phyloP scores from a whole-genome alignment of 2,797 vertebrate genomes.

The Scleropages formosus region DNA sequence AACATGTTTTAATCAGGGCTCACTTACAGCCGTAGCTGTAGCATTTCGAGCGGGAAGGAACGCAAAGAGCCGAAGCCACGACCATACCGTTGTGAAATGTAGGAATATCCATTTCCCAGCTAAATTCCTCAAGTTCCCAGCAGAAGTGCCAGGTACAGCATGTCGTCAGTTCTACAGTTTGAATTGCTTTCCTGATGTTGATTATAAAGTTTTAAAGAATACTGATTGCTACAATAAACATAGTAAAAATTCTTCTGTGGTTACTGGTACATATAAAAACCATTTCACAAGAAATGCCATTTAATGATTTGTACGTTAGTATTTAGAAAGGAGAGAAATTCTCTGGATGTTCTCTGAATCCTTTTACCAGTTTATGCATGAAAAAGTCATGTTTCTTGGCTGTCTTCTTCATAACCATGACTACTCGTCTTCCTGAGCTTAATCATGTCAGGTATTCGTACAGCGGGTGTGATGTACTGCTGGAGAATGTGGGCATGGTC shows the following conservation, averaged over 20 bases:
- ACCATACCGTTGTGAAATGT: conserved; percentile 1
- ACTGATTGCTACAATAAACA: neutral
- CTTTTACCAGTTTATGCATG: no score
- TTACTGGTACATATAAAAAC: neutral
- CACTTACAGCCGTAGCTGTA: no score
- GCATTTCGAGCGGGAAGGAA: no score
- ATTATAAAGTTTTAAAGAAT: neutral
- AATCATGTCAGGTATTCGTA: neutral
- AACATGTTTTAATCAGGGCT: no score
- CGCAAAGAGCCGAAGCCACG: neutral
- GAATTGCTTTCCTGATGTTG: neutral
- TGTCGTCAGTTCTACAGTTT: neutral
- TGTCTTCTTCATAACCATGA: no score
- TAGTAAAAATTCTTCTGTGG: conserved; percentile 2
- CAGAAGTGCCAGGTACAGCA: neutral
- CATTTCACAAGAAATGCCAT: neutral
- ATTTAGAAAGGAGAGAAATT: conserved; percentile 7
- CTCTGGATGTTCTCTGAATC: neutral
- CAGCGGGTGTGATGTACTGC: neutral
- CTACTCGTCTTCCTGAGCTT: no score
- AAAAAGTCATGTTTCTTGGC: no score
- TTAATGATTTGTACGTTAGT: neutral
- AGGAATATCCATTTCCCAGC: neutral
- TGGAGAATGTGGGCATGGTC: no score
- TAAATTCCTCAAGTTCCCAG: conserved; percentile 5